Evolutionary conservation across 2,797 vertebrate species (phyloP).

Genomic region (Spondyliosoma cantharus): DNA sequence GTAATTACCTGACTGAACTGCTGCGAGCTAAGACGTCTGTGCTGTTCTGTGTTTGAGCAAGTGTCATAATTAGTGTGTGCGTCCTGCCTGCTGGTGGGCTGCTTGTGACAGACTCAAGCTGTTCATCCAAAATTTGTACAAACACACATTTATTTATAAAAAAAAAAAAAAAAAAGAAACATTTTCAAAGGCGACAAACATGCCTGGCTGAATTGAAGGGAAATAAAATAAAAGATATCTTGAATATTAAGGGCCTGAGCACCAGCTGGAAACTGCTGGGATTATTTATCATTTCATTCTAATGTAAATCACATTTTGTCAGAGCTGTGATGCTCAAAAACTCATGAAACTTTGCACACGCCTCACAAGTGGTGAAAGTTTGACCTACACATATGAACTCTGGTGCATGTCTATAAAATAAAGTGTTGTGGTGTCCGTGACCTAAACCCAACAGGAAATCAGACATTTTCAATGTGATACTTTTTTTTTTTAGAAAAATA

Average conservation of each 20-base stretch:
- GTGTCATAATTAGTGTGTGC: not conserved
- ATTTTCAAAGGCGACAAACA: conserved; percentile 3
- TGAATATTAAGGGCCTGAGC: not conserved
- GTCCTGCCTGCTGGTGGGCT: not conserved
- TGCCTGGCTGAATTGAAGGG: not conserved
- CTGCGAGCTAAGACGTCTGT: conserved; percentile 17
- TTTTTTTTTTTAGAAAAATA: no score
- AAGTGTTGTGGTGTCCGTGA: no score
- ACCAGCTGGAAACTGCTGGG: no score
- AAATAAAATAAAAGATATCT: not conserved
- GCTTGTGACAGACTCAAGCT: not conserved
- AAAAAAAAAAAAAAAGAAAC: not conserved
- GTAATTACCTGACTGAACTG: conserved; percentile 34
- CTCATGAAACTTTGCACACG: no score
- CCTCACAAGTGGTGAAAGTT: no score
- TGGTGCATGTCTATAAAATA: no score
- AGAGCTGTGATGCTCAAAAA: no score
- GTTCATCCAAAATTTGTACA: not conserved
- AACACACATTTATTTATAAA: not conserved
- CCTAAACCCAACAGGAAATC: no score
- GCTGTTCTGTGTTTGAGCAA: not conserved
- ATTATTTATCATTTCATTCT: no score
- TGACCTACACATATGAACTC: no score
- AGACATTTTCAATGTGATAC: no score
- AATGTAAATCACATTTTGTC: no score